phyloP scores from a whole-genome alignment of 2,888 invertebrate genomes.

The Dryomyza anilis region DNA sequence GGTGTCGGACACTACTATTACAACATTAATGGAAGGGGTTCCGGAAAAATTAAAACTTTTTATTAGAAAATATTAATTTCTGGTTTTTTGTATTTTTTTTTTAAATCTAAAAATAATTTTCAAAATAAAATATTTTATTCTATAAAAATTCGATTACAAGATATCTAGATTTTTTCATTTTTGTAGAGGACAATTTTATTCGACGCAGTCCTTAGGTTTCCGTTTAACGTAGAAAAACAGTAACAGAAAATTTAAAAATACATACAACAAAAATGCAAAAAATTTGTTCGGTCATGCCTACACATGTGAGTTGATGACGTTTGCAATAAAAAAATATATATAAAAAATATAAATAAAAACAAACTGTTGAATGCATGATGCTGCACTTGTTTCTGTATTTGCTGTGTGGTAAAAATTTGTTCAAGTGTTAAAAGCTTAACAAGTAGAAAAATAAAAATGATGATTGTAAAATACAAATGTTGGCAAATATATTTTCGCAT shows the following conservation, averaged over 20 bases:
- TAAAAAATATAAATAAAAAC: not conserved
- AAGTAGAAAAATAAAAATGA: not conserved
- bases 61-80: no score
- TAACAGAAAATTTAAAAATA: not conserved
- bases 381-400: not conserved
- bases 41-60: no score
- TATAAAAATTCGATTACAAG: no score
- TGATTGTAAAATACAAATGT: not conserved
- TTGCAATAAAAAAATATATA: not conserved
- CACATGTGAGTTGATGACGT: conserved; percentile 4
- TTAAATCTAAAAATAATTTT: no score
- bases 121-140: no score
- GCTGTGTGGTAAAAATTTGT: not conserved
- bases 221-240: no score
- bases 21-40: no score
- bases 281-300: not conserved
- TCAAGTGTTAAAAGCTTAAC: not conserved
- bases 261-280: not conserved
- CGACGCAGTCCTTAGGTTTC: no score
- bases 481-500: not conserved
- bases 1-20: no score
- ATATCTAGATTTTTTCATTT: no score
- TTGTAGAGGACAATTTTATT: no score
- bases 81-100: no score
- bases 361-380: conserved; percentile 6